Base-by-base conservation (phyloP, 2,888 invertebrate genomes). In the Pachydiplax longipennis region DNA sequence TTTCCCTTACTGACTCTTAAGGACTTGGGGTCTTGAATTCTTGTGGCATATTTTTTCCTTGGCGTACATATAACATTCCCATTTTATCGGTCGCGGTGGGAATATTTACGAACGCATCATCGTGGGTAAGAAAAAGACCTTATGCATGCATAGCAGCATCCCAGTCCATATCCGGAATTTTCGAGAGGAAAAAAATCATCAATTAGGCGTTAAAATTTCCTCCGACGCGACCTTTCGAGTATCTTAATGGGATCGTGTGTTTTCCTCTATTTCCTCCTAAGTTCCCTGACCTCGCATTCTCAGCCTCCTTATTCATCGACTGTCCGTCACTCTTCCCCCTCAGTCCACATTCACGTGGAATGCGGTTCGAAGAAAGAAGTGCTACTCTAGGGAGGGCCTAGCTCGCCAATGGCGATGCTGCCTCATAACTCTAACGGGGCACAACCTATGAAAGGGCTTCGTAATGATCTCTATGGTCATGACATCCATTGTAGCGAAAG, bases 401-500 rank as follows among this genome's bases (percentile, higher is more conserved):
- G 61, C n/a, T n/a, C 35, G 87, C 61, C 87, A 61, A 35, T 61
- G 87, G 87, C 58, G 87, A 61, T 87, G 87, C 65, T 65, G 13
- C 65, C 40, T 87, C 87, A 87, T 87, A 87, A 87, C 87, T 87
- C 87, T 65, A 65, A 87, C 61, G 87, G 37, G 35, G 61, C 61
- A 37, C 37, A 87, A 87, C 87, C 58, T 61, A 87, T 87, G 87
- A 87, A 87, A 87, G 37, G 61, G 37, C 31, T 53, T 13, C 61
- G 87, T 87, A 87, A 87, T 87, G 87, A 87, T 87, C 87, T 58
- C 61, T 61, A 87, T 87, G 87, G 65, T 87, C 87, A 65, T 87
- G 87, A 87, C 87, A 87, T 58, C 61, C 61, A 65, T 40, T 61
- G 87, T 61, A 37, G 61, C 61, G 61, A 83, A 83, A 83, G 83